A percentile compares a stretch with the other conserved stretches of the same genome.
Evolutionary conservation across 1,140 invertebrate species (phyloP).

Genomic region (Medauroidea extradentata): DNA sequence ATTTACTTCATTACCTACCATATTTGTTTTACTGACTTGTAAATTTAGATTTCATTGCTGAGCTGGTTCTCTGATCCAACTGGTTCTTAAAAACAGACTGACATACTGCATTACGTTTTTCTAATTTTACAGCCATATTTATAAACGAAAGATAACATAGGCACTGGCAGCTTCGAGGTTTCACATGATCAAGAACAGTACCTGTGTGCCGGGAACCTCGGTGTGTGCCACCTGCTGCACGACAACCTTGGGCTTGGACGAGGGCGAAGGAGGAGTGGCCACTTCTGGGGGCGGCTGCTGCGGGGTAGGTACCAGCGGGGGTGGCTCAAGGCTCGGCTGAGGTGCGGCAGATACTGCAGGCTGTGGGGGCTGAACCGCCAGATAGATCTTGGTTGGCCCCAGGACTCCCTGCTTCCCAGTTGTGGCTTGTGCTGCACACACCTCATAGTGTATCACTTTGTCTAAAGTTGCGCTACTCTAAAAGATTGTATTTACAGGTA

Average conservation of each 20-base stretch:
- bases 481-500: no score
- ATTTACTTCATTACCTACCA: no score
- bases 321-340: conserved; percentile 7
- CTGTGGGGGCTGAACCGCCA: conserved; percentile 66
- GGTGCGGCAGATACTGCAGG: conserved; percentile 12
- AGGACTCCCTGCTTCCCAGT: conserved; percentile 76
- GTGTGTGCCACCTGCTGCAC: conserved; percentile 14
- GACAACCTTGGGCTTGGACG: conserved; percentile 14
- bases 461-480: no score
- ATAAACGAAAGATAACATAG: no score
- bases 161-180: no score
- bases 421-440: conserved; percentile 70
- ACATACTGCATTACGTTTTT: no score
- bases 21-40: no score
- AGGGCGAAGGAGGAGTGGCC: background rate
- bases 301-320: conserved; percentile 21
- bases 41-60: no score
- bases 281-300: conserved; percentile 28
- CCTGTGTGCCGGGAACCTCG: conserved; percentile 6
- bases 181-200: background rate
- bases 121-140: no score
- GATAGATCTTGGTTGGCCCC: conserved; percentile 77
- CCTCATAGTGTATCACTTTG: no score
- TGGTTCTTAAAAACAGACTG: no score
- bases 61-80: no score